A percentile compares a stretch with the other conserved stretches of the same genome.
Conservation (phyloP, 2,888 invertebrate species). For the Ophonus ardosiacus region DNA sequence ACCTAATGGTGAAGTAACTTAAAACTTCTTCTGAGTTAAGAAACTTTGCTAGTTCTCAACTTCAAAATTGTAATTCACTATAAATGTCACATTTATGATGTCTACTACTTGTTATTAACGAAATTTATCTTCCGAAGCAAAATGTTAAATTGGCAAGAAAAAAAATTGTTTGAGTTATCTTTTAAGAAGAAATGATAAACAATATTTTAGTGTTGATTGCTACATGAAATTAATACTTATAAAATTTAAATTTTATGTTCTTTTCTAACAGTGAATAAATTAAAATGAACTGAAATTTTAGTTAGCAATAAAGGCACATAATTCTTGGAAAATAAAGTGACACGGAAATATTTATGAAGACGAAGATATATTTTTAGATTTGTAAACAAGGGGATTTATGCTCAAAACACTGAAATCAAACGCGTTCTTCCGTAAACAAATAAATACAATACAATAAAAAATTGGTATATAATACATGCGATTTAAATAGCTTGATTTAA, state of each 20-base stretch:
- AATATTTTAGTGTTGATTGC: constrained; percentile 11
- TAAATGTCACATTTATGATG: constrained; percentile 45
- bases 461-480: neutral
- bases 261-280: constrained; percentile 26
- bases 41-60: constrained; percentile 41
- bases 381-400: neutral
- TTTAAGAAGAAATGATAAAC: neutral
- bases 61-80: constrained; percentile 52
- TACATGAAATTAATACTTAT: constrained; percentile 3
- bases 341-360: neutral
- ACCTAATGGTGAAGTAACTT: constrained; percentile 35
- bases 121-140: constrained; percentile 5
- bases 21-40: constrained; percentile 41
- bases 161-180: neutral
- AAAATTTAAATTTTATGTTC: neutral
- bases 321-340: neutral
- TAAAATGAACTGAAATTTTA: constrained; percentile 21
- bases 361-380: neutral
- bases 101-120: constrained; percentile 41
- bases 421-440: neutral
- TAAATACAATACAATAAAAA: neutral
- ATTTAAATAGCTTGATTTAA: no score
- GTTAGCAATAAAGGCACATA: neutral
- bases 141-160: constrained; percentile 3
- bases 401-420: neutral